Percentiles rank a stretch among this genome's conserved stretches.
Evolutionary conservation across 1,140 invertebrate genomes (phyloP).

Genomic region (Cyclina sinensis): DNA sequence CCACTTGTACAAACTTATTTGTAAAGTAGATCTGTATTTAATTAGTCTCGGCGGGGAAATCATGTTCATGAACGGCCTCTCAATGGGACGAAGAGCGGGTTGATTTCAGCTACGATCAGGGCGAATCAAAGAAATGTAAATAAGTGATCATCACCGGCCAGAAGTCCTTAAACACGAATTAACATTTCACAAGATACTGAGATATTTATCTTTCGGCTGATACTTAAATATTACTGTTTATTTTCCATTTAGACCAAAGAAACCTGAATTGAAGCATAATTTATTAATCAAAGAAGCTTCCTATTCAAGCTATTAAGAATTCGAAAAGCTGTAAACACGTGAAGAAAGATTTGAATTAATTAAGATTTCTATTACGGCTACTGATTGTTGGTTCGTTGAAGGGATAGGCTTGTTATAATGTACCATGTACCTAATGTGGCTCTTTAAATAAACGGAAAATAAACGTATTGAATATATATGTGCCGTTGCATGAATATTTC

Average conservation of each 20-base stretch:
- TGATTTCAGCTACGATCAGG: conserved; percentile 11
- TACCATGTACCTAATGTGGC: too few species aligned
- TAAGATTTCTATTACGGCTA: conserved; percentile 14
- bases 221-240: conserved; percentile 68
- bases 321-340: conserved; percentile 50
- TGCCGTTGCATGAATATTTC: too few species aligned
- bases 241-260: conserved; percentile 64
- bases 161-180: conserved; percentile 61
- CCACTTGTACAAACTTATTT: conserved; percentile 68
- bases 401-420: too few species aligned
- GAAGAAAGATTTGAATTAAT: conserved; percentile 46
- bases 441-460: too few species aligned
- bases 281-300: conserved; percentile 41
- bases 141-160: conserved; percentile 31
- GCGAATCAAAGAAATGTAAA: conserved; percentile 65
- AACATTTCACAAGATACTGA: conserved; percentile 42
- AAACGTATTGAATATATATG: too few species aligned
- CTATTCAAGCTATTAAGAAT: conserved; percentile 61
- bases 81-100: conserved; percentile 34
- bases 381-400: too few species aligned
- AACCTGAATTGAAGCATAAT: conserved; percentile 47
- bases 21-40: conserved; percentile 65
- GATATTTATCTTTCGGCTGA: conserved; percentile 49
- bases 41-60: conserved; percentile 59
- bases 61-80: conserved; percentile 54